Base-by-base conservation (phyloP, 2,797 vertebrate genomes). In the Mallotus villosus region DNA sequence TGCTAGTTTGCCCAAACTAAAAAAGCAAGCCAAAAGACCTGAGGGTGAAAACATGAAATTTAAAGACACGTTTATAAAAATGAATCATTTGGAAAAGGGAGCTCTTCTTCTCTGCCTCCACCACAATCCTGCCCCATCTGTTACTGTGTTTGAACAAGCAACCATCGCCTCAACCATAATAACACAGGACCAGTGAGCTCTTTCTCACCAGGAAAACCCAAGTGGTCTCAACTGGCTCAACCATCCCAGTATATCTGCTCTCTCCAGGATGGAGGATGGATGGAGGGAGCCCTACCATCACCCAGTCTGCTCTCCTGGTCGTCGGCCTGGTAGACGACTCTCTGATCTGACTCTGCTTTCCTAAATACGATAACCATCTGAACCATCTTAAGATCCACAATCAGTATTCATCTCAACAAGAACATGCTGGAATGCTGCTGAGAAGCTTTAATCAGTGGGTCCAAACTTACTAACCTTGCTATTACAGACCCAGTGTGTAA, bases 111-210 rank as follows among this genome's bases (percentile, higher is more conserved):
- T 84, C 58, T 70, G 74, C 27, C 58, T 72, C 78, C 0, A 67
- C 89, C 87, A 75, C 87, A 86, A 76, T 82, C 85, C 88, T 80
- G 75, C 84, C 92, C 71, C 78, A 80, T 78, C 87, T 92, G 88
- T 92, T 90, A 90, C 86, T 91, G 86, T 82, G 91, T 89, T 89
- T 91, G 88, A 88, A 87, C 79, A 19, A 91, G 90, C 92, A 92
- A 91, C 88, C 91, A 89, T 92, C 88, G 91, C 92, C 86, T 86
- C 92, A 89, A 92, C 92, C 92, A 88, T 88, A 88, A 91, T 91
- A 86, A 87, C 85, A 82, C 59, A 27, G 76, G 63, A 72, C 69
- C 74, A 67, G 68, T 24, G 41, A 64, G 57, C 64, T 81, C 65
- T 58, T 76, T 77, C 80, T 87, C 84, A 82, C 89, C 82, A 82